These are phyloP conservation scores for Coryphaenoides rupestris DNA, from an alignment of 2,113 vertebrate genomes.

Conservation along the genomic window DNA sequence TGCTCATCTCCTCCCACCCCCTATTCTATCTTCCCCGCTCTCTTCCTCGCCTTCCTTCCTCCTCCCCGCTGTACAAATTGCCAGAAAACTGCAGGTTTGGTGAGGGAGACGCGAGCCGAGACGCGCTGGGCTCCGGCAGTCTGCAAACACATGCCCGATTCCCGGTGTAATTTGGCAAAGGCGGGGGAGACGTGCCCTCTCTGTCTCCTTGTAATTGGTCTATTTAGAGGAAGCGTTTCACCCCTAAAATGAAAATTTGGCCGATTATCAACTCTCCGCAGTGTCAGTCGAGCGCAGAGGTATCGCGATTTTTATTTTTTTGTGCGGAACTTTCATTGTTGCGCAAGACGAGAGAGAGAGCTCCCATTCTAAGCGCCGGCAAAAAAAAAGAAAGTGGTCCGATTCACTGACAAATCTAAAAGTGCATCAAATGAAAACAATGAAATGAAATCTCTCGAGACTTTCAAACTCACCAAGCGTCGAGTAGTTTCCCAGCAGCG, in stretches of 20 bases:
- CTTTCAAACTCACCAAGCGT: too few relatives aligned
- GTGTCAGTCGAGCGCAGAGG: too few relatives aligned
- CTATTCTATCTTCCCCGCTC: conserved; percentile 29
- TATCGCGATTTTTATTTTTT: too few relatives aligned
- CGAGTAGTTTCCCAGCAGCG: too few relatives aligned
- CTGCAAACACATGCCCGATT: conserved; percentile 18
- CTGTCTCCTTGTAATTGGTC: conserved; percentile 10
- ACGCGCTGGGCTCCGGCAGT: conserved; percentile 11
- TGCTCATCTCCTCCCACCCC: conserved; percentile 36
- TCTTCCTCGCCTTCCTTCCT: conserved; percentile 29
- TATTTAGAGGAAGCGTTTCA: too few relatives aligned
- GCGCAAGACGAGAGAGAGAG: too few relatives aligned
- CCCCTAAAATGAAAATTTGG: conserved; percentile 9
- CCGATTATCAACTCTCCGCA: conserved; percentile 17
- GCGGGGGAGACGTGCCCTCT: neutral
- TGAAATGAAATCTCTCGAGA: too few relatives aligned
- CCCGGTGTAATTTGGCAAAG: conserved; percentile 34
- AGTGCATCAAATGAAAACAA: too few relatives aligned
- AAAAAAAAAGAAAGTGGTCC: too few relatives aligned
- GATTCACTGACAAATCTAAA: too few relatives aligned
- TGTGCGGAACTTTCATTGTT: too few relatives aligned
- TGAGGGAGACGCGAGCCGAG: conserved; percentile 10
- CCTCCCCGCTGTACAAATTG: conserved; percentile 15
- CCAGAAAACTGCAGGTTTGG: conserved; percentile 5
- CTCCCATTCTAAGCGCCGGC: too few relatives aligned